Percentiles rank a stretch among this genome's conserved stretches.
Evolutionary conservation across 2,888 invertebrate species (phyloP).

Genomic region (Morpho helenor): DNA sequence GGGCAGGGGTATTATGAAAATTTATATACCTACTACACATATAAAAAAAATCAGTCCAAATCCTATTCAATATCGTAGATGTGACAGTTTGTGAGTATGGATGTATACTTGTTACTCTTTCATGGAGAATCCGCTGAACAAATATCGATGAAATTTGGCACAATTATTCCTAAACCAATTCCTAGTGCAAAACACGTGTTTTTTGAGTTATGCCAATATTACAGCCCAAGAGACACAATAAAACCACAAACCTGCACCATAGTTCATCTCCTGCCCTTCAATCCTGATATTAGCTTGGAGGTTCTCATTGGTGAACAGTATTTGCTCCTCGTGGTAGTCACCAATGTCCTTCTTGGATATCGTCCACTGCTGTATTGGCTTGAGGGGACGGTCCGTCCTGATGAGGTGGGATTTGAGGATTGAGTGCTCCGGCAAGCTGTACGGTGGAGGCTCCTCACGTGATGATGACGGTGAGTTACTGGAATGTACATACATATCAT

Average conservation of each 20-base stretch:
- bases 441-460: conserved; percentile 56
- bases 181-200: too few relatives aligned
- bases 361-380: conserved; percentile 68
- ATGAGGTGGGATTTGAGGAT: conserved; percentile 70
- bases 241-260: conserved; percentile 59
- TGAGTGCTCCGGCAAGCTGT: conserved; percentile 62
- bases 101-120: too few relatives aligned
- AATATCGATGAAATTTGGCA: too few relatives aligned
- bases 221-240: too few relatives aligned
- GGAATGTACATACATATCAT: conserved; percentile 18
- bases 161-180: too few relatives aligned
- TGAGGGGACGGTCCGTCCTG: conserved; percentile 44
- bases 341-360: conserved; percentile 70
- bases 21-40: too few relatives aligned
- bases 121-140: too few relatives aligned
- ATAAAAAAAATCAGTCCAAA: too few relatives aligned
- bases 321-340: conserved; percentile 66
- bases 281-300: conserved; percentile 48
- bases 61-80: too few relatives aligned
- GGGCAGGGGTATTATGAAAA: too few relatives aligned
- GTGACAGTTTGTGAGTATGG: too few relatives aligned
- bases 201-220: too few relatives aligned
- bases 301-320: conserved; percentile 72
- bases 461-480: conserved; percentile 57
- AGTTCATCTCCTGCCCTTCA: conserved; percentile 57